Base-by-base conservation (phyloP, 2,888 invertebrate genomes). In the Leptogaster cylindrica region DNA sequence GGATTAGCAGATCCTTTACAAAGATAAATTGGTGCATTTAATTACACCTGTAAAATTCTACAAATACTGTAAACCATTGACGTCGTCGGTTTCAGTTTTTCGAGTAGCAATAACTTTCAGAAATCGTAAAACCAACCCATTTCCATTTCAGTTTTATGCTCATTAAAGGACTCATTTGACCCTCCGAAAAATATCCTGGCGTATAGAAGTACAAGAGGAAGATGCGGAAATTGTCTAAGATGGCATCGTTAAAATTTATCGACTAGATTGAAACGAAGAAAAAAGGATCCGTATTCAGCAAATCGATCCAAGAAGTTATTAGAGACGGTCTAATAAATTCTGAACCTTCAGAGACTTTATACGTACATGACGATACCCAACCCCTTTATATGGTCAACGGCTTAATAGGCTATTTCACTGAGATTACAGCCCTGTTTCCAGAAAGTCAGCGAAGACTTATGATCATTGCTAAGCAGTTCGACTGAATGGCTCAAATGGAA, bases 401-500 rank as follows among this genome's bases (percentile, higher is more conserved):
- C 52, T 52, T 52, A 52, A 52, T 52, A 52, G 52, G 52, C 52
- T 52, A 52, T 52, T 52, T 52, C 52, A 33, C 52, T 52, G 52
- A 52, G 33, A 52, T 52, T 52, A 52, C 52, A 52, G 18, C 52
- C 52, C 52, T 31, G 52, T 52, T 52, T 16, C 52, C 33, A 52
- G 52, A 33, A 52, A 52, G 33, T 18, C 52, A 18, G 33, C 27
- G 31, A 28, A 52, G 52, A 52, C 52, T 52, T 52, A 52, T 52
- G 52, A 52, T 52, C 52, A 52, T 52, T 27, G 52, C 52, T 52
- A 33, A 16, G 31, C 33, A 33, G 31, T 52, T 52, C 52, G 31
- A 27, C 18, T 16, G 52, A 52, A 52, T 18, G 31, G 33, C 33
- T 33, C 52, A 52, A 52, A 52, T 52, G 52, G n/a, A n/a, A 27